Base-by-base conservation (phyloP, 2,113 vertebrate genomes). In the Delphinapterus leucas region DNA sequence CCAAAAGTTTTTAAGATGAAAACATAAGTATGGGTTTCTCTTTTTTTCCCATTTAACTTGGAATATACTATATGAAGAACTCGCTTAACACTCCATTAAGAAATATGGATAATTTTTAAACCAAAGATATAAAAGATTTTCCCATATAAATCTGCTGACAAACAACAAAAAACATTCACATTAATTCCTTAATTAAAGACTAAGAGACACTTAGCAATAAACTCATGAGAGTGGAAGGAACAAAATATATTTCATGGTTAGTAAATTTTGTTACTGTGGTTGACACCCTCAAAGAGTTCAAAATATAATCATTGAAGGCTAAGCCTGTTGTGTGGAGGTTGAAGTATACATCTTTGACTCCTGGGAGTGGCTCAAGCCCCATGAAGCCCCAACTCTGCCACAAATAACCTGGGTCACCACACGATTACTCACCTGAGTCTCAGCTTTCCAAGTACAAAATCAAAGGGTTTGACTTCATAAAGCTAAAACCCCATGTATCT, bases 151-250 rank as follows among this genome's bases (percentile, higher is more conserved):
- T 93, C 44, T 76, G 31, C 14, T 91, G 28, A 93, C 89, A 47
- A 76, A 84, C 18, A 26, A 53, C 53, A 53, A 53, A 38, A 74
- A 71, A 20, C 49, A 6, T 58, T 93, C 79, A 71, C 14, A 55
- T 70, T 89, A 84, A 60, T 84, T 95, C n/a, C 80, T 92, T 80
- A 97, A 86, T 92, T 76, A 88, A 94, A 90, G 9, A 47, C 38
- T 61, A 90, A 65, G 41, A 79, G 49, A 95, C 28, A 94, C 8
- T 76, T 17, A 83, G 21, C 74, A 95, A 74, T 89, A 79, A 87
- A 90, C 11, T 83, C 36, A 61, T 1, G 31, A 20, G 12, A 81
- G 70, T 44, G 4, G 25, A 93, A 96, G 38, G 41, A 91, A 58
- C 9, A 63, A 93, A 88, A 49, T 92, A 31, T 38, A 68, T 71